phyloP scores from a whole-genome alignment of 37 sponge, comb jelly and placozoan species.

The Eunapius fragilis region DNA sequence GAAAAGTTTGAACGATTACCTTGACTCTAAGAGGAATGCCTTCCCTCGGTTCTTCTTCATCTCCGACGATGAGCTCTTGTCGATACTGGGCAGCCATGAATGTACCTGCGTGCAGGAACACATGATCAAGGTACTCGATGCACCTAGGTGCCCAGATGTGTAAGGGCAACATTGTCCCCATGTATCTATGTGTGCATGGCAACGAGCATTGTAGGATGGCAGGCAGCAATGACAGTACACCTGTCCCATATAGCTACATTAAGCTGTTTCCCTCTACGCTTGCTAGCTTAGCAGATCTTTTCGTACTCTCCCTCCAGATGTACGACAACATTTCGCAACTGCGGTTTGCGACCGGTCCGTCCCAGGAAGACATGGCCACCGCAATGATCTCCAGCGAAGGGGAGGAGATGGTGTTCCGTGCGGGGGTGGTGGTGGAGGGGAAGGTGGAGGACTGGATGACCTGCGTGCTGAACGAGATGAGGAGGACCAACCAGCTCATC shows the following conservation, averaged over 20 bases:
- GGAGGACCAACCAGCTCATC: slow-evolving; percentile 88
- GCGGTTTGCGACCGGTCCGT: slow-evolving; percentile 73
- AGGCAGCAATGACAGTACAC: too few relatives aligned
- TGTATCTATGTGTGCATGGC: slow-evolving; percentile 8
- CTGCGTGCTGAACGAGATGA: slow-evolving; percentile 93
- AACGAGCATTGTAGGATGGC: background rate
- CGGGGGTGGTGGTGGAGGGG: slow-evolving; percentile 88
- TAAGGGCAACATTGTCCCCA: background rate
- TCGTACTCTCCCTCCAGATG: slow-evolving; percentile 66
- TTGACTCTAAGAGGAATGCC: slow-evolving; percentile 99
- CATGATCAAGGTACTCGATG: slow-evolving; percentile 92
- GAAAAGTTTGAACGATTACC: slow-evolving; percentile 98
- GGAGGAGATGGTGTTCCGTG: slow-evolving; percentile 94
- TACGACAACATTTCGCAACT: slow-evolving; percentile 98
- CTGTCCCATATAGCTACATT: background rate
- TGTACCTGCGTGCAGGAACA: slow-evolving; percentile 99
- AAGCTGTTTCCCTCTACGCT: slow-evolving; percentile 5
- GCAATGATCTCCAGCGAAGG: slow-evolving; percentile 98
- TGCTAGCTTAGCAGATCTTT: background rate
- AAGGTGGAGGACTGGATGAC: slow-evolving; percentile 99
- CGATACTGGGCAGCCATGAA: slow-evolving; percentile 95
- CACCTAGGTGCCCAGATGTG: background rate
- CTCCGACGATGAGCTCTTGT: slow-evolving; percentile 98
- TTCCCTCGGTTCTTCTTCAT: slow-evolving; percentile 99
- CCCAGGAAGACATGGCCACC: slow-evolving; percentile 77